Evolutionary conservation across 2,797 vertebrate genomes (phyloP), one percentile per base, ranked within the genome.

Genomic region (Knipowitschia caucasica): DNA sequence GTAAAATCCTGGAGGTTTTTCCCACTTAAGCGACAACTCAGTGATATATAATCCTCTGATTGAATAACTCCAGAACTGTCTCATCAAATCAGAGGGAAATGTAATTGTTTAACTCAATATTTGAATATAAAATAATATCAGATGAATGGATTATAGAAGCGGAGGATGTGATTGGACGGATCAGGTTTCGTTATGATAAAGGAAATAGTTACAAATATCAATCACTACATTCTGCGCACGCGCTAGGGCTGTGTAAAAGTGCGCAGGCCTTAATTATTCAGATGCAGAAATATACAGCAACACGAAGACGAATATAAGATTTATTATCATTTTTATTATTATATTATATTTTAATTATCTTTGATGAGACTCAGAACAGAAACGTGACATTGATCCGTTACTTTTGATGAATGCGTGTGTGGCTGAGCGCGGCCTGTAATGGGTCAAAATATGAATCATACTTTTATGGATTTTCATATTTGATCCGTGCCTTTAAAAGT

Each of bases 31-130:
- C 55, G 25, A 34, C 8, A 11, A 12, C 21, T 1, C 18, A 12
- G 30, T 52, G 21, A 40, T 51, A 12, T 31, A 30, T 58, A 17
- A 42, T 46, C 21, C 29, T 67, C 23, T 60, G 53, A 59, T 67
- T 53, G 58, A 69, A 52, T 52, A 63, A 23, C 38, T 47, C 33
- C 59, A 38, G 43, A 64, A 29, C 52, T 18, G 15, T 53, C 25
- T 21, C 0, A 10, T 44, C 39, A 6, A 29, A 50, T 2, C 0
- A 47, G 8, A 26, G 60, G 39, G 18, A 58, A 55, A 68, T 59
- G 0, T 7, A 52, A 69, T 52, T 46, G 23, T 61, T 65, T 29
- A 57, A 63, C 57, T 27, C 52, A 63, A 61, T 75, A 56, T 54
- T 29, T 42, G 55, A 61, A 72, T 53, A 57, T 34, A 29, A 43